Evolutionary conservation across 2,888 invertebrate species (phyloP).

Genomic region (Pterostichus niger): DNA sequence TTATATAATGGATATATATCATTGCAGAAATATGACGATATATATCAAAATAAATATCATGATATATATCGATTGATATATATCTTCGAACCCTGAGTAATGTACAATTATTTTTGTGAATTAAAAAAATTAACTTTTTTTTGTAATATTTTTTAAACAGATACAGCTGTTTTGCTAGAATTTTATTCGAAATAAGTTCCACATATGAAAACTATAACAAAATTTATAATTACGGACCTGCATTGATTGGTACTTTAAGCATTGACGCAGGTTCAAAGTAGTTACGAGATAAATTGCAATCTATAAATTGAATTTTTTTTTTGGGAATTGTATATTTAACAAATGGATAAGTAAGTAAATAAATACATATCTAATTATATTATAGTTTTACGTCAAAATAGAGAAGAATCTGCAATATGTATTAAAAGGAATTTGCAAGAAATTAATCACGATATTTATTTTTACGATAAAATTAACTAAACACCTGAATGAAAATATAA

Average conservation of each 20-base stretch:
- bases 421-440: neutral
- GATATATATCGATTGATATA: no score
- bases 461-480: neutral
- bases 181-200: no score
- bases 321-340: neutral
- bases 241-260: neutral
- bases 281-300: neutral
- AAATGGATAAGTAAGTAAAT: conserved; percentile 3
- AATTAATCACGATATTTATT: neutral
- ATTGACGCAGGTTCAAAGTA: neutral
- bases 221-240: no score
- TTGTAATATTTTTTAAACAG: no score
- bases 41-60: no score
- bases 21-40: no score
- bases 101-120: no score
- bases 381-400: neutral
- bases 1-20: no score
- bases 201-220: no score
- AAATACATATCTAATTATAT: neutral
- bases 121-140: no score
- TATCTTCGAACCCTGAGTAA: no score
- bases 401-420: neutral
- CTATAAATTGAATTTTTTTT: neutral
- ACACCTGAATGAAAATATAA: neutral
- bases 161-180: no score